A percentile compares a stretch with the other conserved stretches of the same genome.
Evolutionary conservation across 2,113 vertebrate genomes (phyloP).

Genomic region (Puffinus mauretanicus): DNA sequence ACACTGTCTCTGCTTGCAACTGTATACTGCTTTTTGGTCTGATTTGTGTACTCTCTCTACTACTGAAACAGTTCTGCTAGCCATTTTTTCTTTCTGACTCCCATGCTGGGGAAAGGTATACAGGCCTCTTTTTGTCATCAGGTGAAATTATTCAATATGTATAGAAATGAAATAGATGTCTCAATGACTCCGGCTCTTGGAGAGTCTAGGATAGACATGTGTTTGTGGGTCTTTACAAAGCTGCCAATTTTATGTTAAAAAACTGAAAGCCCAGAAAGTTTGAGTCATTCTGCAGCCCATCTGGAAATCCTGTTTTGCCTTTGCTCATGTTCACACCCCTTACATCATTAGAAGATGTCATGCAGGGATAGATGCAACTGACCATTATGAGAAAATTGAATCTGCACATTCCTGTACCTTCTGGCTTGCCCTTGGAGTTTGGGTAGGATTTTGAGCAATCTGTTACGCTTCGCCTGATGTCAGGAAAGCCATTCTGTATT

Average conservation of each 20-base stretch:
- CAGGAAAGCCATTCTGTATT: neutral
- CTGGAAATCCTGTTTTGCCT: conserved; percentile 55
- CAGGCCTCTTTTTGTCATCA: neutral
- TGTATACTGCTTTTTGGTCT: neutral
- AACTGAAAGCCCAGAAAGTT: conserved; percentile 9
- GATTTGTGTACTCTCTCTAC: neutral
- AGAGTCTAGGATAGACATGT: neutral
- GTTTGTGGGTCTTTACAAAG: neutral
- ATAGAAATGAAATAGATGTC: neutral
- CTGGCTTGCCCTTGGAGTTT: neutral
- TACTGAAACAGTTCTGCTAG: neutral
- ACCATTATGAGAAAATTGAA: neutral
- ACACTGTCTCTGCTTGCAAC: neutral
- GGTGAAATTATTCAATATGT: neutral
- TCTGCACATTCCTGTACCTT: neutral
- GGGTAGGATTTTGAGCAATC: neutral
- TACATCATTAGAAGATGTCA: conserved; percentile 20
- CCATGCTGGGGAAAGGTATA: neutral
- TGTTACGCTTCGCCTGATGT: neutral
- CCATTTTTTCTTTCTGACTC: neutral
- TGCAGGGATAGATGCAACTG: neutral
- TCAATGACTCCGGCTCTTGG: neutral
- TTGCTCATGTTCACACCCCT: conserved; percentile 15
- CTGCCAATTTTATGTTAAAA: conserved; percentile 35
- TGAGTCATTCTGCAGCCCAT: conserved; percentile 44